Evolutionary conservation across 1,140 invertebrate species (phyloP).

Genomic region (Bombyx mandarina): DNA sequence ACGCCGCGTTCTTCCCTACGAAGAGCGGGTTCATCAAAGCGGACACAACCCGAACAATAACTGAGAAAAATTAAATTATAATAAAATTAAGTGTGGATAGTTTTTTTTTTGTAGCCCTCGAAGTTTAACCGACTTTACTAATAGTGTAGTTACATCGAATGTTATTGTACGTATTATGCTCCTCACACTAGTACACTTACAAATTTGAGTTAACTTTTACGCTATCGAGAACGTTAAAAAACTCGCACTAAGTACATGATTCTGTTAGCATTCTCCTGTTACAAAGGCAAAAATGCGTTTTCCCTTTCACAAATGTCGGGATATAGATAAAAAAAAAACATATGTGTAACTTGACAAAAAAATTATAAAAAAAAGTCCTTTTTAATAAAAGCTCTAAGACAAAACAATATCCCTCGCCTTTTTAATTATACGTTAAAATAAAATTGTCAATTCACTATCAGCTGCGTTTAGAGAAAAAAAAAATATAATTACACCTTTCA

Average conservation of each 20-base stretch:
- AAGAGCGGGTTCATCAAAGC: conserved; percentile 58
- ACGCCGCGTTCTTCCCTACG: conserved; percentile 25
- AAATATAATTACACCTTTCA: conserved; percentile 37
- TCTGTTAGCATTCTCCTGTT: no score
- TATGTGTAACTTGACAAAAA: no score
- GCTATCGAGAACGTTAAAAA: no score
- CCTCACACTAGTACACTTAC: no score
- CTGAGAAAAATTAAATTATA: conserved; percentile 68
- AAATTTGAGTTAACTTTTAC: no score
- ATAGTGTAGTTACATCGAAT: background rate
- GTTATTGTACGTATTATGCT: no score
- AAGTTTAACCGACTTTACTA: background rate
- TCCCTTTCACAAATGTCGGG: no score
- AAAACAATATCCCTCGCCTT: conserved; percentile 15
- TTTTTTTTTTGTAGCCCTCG: conserved; percentile 48
- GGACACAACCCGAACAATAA: conserved; percentile 40
- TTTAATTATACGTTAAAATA: conserved; percentile 27
- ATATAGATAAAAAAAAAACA: no score
- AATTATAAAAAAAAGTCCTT: no score
- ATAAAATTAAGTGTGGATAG: conserved; percentile 60
- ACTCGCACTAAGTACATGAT: no score
- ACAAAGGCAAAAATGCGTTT: no score
- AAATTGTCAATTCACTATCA: conserved; percentile 33
- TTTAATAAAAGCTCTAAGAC: conserved; percentile 6
- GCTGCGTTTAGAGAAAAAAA: conserved; percentile 40